Evolutionary conservation across 2,888 invertebrate species (phyloP).

Genomic region (Rhopalosiphum nymphaeae): DNA sequence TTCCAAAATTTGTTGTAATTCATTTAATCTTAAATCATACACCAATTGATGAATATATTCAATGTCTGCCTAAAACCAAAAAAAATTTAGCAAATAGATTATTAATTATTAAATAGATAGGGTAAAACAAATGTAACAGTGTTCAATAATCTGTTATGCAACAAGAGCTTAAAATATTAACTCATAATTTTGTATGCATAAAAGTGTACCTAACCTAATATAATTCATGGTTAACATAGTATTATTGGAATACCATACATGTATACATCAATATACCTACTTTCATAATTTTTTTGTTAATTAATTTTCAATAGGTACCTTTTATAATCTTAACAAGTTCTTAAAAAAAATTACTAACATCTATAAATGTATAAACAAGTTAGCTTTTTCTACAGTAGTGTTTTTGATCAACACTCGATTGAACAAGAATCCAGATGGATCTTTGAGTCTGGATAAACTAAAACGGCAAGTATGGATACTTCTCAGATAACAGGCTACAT

Average conservation of each 20-base stretch:
- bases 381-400: background rate
- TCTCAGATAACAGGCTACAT: too few species aligned
- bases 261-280: background rate
- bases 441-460: background rate
- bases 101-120: background rate
- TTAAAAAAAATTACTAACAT: background rate
- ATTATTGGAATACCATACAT: too few species aligned
- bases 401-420: background rate
- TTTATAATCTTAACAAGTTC: too few species aligned
- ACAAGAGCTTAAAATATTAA: background rate
- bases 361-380: background rate
- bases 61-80: constrained; percentile 30
- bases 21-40: constrained; percentile 40
- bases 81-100: background rate
- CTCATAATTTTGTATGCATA: background rate
- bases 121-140: background rate
- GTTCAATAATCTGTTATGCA: background rate
- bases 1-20: constrained; percentile 52
- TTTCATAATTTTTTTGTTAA: background rate
- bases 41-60: constrained; percentile 59
- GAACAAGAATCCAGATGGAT: background rate
- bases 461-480: background rate
- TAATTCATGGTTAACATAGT: too few species aligned
- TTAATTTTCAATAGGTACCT: background rate
- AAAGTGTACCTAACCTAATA: background rate